A percentile compares a stretch with the other conserved stretches of the same genome.
These are phyloP conservation scores for Oedothorax gibbosus DNA, from an alignment of 1,140 invertebrate species.

Conservation along the genomic window DNA sequence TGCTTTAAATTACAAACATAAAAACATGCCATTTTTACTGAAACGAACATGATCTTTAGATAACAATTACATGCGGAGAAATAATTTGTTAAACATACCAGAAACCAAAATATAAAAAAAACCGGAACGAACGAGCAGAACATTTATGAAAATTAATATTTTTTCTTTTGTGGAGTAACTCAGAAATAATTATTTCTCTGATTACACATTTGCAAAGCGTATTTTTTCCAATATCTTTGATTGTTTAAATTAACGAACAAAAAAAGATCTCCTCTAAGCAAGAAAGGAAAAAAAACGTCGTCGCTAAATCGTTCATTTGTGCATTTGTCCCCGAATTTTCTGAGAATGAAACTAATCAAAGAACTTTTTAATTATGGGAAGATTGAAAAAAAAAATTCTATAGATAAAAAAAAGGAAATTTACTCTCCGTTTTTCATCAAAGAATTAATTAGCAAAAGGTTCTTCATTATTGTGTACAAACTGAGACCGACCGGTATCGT, in stretches of 20 bases:
- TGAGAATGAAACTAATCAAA: conserved; percentile 49
- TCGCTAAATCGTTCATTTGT: conserved; percentile 13
- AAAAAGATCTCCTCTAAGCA: neutral
- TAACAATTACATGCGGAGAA: too few species aligned
- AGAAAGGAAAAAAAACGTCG: too few species aligned
- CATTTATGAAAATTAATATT: conserved; percentile 38
- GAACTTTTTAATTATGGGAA: conserved; percentile 54
- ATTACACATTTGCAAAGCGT: neutral
- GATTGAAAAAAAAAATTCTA: conserved; percentile 32
- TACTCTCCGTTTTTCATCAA: too few species aligned
- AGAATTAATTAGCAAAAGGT: conserved; percentile 45
- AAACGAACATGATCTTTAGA: too few species aligned
- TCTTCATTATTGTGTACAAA: neutral
- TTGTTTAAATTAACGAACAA: neutral
- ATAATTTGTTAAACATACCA: neutral
- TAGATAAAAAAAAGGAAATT: too few species aligned
- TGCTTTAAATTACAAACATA: too few species aligned
- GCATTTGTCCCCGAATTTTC: neutral
- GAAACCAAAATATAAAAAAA: conserved; percentile 13
- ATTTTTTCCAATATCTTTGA: conserved; percentile 4
- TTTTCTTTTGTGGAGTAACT: neutral
- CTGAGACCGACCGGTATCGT: conserved; percentile 9
- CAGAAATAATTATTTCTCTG: conserved; percentile 39
- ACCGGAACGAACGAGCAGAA: neutral
- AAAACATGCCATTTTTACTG: too few species aligned